phyloP scores from a whole-genome alignment of 2,797 vertebrate species.

The Clarias pachynema region DNA sequence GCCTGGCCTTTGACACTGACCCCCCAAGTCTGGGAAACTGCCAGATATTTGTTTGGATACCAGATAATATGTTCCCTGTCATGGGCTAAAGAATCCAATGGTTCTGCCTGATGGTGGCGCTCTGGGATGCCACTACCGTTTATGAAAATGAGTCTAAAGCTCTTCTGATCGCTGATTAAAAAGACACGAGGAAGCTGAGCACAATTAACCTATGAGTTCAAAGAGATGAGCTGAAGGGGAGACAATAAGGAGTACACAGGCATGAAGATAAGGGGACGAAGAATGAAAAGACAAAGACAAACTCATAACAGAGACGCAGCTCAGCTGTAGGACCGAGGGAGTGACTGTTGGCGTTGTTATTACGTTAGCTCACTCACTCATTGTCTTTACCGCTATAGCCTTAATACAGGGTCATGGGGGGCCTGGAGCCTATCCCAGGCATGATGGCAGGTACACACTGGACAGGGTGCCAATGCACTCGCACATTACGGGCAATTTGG shows the following conservation, averaged over 20 bases:
- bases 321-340: background rate
- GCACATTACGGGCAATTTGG: too few species aligned
- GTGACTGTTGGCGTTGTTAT: background rate
- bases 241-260: slow-evolving; percentile 28
- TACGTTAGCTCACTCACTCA: background rate
- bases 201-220: slow-evolving; percentile 55
- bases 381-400: too few species aligned
- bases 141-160: slow-evolving; percentile 35
- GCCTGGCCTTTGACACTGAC: slow-evolving; percentile 33
- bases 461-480: too few species aligned
- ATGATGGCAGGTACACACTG: too few species aligned
- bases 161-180: slow-evolving; percentile 47
- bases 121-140: background rate
- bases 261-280: slow-evolving; percentile 12
- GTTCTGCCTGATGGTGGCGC: slow-evolving; percentile 25
- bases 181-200: slow-evolving; percentile 42
- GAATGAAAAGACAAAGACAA: background rate
- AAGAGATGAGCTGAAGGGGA: slow-evolving; percentile 45
- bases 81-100: slow-evolving; percentile 28
- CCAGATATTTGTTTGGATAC: slow-evolving; percentile 11
- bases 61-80: slow-evolving; percentile 21
- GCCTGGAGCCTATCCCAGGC: too few species aligned
- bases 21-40: slow-evolving; percentile 5
- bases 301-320: background rate
- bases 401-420: too few species aligned